Conservation (phyloP, 2,888 invertebrate genomes). For the Catocala fraxini region DNA sequence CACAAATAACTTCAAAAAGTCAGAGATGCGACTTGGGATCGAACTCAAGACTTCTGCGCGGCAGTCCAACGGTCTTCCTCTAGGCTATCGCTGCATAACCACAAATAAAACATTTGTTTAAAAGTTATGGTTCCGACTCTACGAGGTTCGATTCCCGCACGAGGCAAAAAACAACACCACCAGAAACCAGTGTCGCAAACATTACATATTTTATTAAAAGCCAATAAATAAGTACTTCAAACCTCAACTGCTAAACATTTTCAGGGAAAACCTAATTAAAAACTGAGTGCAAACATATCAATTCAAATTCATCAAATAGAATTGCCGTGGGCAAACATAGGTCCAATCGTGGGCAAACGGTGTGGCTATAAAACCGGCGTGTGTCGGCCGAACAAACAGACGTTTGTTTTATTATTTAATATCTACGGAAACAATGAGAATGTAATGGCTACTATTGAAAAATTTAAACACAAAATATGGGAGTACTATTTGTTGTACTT, state of each 20-base stretch:
- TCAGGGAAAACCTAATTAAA: constrained; percentile 2
- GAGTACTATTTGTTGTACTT: constrained; percentile 46
- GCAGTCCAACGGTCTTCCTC: too few species aligned
- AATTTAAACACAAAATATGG: constrained; percentile 59
- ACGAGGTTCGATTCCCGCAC: too few species aligned
- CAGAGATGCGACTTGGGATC: too few species aligned
- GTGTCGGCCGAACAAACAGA: constrained; percentile 66
- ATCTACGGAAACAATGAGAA: constrained; percentile 58
- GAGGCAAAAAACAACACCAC: neutral
- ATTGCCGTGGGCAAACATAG: constrained; percentile 23
- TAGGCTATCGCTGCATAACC: too few species aligned
- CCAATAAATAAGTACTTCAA: neutral
- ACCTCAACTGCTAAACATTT: neutral
- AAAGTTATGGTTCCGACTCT: too few species aligned
- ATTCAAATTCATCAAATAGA: constrained; percentile 39
- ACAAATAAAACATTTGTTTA: too few species aligned
- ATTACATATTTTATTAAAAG: too few species aligned
- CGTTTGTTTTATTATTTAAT: constrained; percentile 71
- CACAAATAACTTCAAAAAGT: too few species aligned
- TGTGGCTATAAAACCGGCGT: constrained; percentile 71
- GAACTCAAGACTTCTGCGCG: too few species aligned
- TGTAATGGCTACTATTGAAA: constrained; percentile 63
- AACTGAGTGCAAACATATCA: constrained; percentile 22
- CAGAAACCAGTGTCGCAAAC: neutral
- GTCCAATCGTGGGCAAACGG: constrained; percentile 24